phyloP scores from a whole-genome alignment of 2,113 vertebrate genomes.

The Oreochromis tanganicae region DNA sequence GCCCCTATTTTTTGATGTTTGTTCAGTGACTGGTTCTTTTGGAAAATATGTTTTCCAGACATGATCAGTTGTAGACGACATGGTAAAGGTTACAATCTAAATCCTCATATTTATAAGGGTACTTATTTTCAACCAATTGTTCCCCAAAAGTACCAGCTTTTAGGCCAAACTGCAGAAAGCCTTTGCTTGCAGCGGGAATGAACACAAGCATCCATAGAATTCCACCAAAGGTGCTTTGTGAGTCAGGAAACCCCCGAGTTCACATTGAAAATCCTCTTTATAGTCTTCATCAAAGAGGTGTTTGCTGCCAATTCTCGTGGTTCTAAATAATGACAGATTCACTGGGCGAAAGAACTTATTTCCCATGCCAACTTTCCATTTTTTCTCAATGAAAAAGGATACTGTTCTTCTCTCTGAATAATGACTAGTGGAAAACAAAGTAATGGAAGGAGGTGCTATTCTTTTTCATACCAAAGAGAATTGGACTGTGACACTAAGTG shows the following conservation, averaged over 20 bases:
- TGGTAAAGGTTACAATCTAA: neutral
- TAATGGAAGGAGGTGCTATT: neutral
- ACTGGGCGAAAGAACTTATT: neutral
- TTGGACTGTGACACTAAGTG: neutral
- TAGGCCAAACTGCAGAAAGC: neutral
- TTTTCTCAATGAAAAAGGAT: neutral
- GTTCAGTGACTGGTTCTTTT: neutral
- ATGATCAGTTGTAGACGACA: neutral
- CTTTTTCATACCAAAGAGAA: neutral
- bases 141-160: neutral
- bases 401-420: neutral
- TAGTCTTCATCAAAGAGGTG: neutral
- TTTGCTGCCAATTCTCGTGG: slow-evolving; percentile 5
- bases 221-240: neutral
- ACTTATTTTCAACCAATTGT: neutral
- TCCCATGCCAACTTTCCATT: slow-evolving; percentile 9
- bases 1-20: neutral
- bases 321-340: neutral
- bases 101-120: neutral
- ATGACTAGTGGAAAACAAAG: neutral
- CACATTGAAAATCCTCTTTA: slow-evolving; percentile 8
- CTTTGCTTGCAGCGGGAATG: neutral
- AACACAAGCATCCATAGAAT: neutral
- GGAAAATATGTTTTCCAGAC: neutral
- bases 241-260: slow-evolving; percentile 9